Evolutionary conservation across 2,888 invertebrate species (phyloP).

Genomic region (Cheilosia urbana): DNA sequence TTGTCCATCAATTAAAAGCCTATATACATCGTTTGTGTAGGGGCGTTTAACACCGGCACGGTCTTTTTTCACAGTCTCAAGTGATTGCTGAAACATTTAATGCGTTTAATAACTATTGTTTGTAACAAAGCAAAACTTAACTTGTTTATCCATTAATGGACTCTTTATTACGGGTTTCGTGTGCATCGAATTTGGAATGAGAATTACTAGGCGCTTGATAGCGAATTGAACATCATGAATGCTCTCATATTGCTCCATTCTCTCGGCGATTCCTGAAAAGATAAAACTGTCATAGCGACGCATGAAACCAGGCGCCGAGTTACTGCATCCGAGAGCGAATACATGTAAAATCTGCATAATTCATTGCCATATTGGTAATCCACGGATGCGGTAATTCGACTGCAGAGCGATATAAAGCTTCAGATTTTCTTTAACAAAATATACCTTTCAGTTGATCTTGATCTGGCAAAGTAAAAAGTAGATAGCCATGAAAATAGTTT

Average conservation of each 20-base stretch:
- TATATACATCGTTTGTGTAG: conserved; percentile 80
- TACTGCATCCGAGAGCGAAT: neutral
- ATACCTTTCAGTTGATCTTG: conserved; percentile 62
- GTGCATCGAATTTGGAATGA: conserved; percentile 80
- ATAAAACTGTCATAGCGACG: neutral
- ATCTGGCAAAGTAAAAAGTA: conserved; percentile 79
- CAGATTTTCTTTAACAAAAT: neutral
- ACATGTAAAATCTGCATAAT: too few species aligned
- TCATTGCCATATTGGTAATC: too few species aligned
- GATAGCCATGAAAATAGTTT: conserved; percentile 81
- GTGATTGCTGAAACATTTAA: conserved; percentile 73
- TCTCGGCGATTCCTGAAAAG: conserved; percentile 77
- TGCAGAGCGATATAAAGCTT: too few species aligned
- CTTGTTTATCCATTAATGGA: conserved; percentile 75
- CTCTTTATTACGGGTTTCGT: conserved; percentile 78
- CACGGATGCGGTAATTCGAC: too few species aligned
- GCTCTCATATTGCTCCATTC: conserved; percentile 79
- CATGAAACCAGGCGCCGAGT: neutral
- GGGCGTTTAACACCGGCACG: conserved; percentile 81
- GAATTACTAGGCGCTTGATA: conserved; percentile 78
- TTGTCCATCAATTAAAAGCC: conserved; percentile 77
- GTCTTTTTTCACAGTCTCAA: conserved; percentile 77
- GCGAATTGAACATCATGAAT: conserved; percentile 78
- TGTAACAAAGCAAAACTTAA: conserved; percentile 71
- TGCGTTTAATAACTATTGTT: neutral